Conservation (phyloP, 2,113 vertebrate species). For the Trachemys scripta region DNA sequence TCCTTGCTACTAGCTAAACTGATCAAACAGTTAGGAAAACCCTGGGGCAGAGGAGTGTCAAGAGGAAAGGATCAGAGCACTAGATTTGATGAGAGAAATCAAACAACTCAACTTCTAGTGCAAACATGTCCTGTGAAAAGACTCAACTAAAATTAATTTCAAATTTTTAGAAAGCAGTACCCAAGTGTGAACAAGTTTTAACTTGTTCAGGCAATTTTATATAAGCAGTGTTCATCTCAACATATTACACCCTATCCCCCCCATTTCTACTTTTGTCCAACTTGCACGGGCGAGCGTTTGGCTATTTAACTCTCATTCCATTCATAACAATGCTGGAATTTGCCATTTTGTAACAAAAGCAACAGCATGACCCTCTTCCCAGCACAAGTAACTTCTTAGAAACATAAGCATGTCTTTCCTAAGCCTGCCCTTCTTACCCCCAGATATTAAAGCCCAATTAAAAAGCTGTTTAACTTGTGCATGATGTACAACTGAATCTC, state of each 20-base stretch:
- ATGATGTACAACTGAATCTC: slow-evolving; percentile 6
- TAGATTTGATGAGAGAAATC: not conserved
- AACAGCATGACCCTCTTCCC: not conserved
- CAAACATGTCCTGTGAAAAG: not conserved
- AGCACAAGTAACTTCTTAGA: not conserved
- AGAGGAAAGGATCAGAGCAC: not conserved
- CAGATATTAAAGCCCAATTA: not conserved
- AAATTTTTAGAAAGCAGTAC: not conserved
- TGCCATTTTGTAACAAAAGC: not conserved
- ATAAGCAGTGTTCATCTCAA: not conserved
- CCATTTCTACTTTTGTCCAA: accelerated
- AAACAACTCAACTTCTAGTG: not conserved
- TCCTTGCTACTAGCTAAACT: not conserved
- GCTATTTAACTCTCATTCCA: accelerated
- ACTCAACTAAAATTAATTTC: not conserved
- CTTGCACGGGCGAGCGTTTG: accelerated
- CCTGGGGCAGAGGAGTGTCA: not conserved
- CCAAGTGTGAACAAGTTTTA: not conserved
- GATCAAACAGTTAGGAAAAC: not conserved
- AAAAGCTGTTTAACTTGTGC: not conserved
- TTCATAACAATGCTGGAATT: not conserved
- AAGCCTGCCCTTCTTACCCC: not conserved
- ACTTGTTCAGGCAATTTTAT: not conserved
- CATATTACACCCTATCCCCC: not conserved
- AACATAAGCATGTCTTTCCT: not conserved